These are phyloP conservation scores for Sicus ferrugineus DNA, from an alignment of 2,888 invertebrate genomes.

Conservation along the genomic window DNA sequence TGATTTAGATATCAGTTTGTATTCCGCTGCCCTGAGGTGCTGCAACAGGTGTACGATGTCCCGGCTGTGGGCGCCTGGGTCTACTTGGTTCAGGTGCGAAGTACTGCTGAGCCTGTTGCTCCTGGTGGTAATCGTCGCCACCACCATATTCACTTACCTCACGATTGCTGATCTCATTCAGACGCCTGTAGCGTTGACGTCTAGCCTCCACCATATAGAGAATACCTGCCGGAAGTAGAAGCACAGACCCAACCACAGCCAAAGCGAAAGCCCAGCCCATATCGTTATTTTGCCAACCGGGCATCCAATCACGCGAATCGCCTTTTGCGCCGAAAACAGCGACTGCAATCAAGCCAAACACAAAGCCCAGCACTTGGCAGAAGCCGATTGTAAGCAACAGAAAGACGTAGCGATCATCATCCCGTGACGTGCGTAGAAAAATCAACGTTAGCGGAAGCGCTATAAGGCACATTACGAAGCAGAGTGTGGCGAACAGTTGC, in stretches of 20 bases:
- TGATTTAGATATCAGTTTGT: slow-evolving; percentile 77
- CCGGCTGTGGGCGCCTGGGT: slow-evolving; percentile 56
- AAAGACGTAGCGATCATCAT: slow-evolving; percentile 79
- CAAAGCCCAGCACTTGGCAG: slow-evolving; percentile 76
- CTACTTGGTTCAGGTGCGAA: slow-evolving; percentile 54
- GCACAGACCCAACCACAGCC: slow-evolving; percentile 79
- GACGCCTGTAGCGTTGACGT: slow-evolving; percentile 76
- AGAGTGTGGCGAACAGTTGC: slow-evolving; percentile 91
- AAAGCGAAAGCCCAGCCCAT: slow-evolving; percentile 94
- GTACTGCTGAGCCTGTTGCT: slow-evolving; percentile 45
- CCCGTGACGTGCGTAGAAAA: slow-evolving; percentile 77
- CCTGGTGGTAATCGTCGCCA: slow-evolving; percentile 67
- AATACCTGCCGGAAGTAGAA: slow-evolving; percentile 78
- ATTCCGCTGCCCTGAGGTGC: slow-evolving; percentile 64
- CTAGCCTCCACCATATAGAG: slow-evolving; percentile 85
- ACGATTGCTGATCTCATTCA: slow-evolving; percentile 75
- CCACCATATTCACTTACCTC: slow-evolving; percentile 72
- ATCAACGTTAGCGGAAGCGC: slow-evolving; percentile 77
- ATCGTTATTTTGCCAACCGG: slow-evolving; percentile 94
- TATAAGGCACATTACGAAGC: slow-evolving; percentile 81
- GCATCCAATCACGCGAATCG: slow-evolving; percentile 94
- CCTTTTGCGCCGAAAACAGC: slow-evolving; percentile 90
- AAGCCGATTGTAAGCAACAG: slow-evolving; percentile 78
- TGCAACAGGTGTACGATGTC: slow-evolving; percentile 47
- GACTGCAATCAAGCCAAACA: slow-evolving; percentile 83